Percentiles rank a stretch among this genome's conserved stretches.
phyloP scores from a whole-genome alignment of 2,113 vertebrate genomes.

The Gasterosteus nipponicus region DNA sequence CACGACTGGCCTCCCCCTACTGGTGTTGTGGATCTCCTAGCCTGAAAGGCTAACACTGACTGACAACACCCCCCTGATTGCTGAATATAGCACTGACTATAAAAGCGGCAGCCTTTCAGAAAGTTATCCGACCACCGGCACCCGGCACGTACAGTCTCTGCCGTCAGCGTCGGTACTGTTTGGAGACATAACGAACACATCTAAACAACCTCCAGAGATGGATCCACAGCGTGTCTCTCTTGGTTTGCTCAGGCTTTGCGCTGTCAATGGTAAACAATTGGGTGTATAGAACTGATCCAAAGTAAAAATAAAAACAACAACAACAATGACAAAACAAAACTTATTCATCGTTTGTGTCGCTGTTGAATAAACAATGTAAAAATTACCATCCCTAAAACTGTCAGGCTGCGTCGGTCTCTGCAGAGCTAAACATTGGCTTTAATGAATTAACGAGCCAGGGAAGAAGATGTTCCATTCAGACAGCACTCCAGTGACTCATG shows the following conservation, averaged over 20 bases:
- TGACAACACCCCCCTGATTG: conserved; percentile 51
- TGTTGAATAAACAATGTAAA: conserved; percentile 62
- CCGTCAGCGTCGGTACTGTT: not conserved
- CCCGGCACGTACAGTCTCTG: not conserved
- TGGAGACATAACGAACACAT: not conserved
- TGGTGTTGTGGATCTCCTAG: conserved; percentile 41
- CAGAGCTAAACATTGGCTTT: conserved; percentile 43
- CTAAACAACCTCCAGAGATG: not conserved
- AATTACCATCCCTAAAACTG: conserved; percentile 51
- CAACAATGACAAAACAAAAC: conserved; percentile 12
- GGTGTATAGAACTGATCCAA: conserved; percentile 37
- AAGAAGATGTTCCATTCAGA: conserved; percentile 61
- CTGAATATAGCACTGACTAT: conserved; percentile 22
- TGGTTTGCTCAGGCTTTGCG: not conserved
- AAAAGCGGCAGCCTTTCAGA: conserved; percentile 27
- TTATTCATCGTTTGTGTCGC: conserved; percentile 53
- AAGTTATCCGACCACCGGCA: not conserved
- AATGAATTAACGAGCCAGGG: conserved; percentile 64
- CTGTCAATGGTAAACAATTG: conserved; percentile 32
- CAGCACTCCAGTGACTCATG: conserved; percentile 62
- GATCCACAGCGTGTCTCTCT: not conserved
- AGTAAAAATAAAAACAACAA: not conserved
- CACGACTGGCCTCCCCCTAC: conserved; percentile 42
- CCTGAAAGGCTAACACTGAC: conserved; percentile 49
- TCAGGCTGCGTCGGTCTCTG: conserved; percentile 18